These are phyloP conservation scores for Oreamnos americanus DNA, from an alignment of 2,113 vertebrate genomes.

Conservation along the genomic window DNA sequence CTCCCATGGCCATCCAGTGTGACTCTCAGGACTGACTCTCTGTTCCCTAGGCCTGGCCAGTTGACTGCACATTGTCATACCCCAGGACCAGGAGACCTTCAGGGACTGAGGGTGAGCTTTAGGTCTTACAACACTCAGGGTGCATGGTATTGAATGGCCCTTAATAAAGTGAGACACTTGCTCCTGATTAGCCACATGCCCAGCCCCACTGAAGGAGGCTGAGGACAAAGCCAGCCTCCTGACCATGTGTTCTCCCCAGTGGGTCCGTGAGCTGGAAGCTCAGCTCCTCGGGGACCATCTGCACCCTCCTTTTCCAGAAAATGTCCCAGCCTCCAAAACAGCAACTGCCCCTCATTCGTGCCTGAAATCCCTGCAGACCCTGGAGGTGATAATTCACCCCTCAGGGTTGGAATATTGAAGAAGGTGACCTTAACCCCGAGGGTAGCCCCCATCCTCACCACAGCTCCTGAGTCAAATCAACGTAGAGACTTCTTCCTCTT, in stretches of 20 bases:
- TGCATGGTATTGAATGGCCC: accelerated
- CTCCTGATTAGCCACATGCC: not conserved
- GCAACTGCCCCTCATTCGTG: accelerated
- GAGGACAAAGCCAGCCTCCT: not conserved
- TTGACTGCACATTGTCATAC: accelerated
- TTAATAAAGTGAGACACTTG: accelerated
- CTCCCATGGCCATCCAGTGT: not conserved
- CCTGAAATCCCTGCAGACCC: not conserved
- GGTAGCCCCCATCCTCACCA: accelerated
- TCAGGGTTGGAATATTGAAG: not conserved
- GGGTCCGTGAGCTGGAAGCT: not conserved
- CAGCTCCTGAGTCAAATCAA: accelerated
- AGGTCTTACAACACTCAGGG: too few relatives aligned
- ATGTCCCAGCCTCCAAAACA: accelerated
- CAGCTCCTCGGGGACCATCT: accelerated
- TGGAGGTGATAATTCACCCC: not conserved
- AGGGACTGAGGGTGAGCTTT: accelerated
- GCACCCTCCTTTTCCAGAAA: not conserved
- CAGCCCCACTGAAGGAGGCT: accelerated
- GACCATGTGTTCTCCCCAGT: accelerated
- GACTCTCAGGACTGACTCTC: not conserved
- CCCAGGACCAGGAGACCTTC: not conserved
- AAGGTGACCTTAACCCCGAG: not conserved
- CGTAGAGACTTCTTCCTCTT: not conserved
- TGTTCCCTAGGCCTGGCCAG: not conserved